Conservation (phyloP, 2,113 vertebrate species). For the Progne subis region DNA sequence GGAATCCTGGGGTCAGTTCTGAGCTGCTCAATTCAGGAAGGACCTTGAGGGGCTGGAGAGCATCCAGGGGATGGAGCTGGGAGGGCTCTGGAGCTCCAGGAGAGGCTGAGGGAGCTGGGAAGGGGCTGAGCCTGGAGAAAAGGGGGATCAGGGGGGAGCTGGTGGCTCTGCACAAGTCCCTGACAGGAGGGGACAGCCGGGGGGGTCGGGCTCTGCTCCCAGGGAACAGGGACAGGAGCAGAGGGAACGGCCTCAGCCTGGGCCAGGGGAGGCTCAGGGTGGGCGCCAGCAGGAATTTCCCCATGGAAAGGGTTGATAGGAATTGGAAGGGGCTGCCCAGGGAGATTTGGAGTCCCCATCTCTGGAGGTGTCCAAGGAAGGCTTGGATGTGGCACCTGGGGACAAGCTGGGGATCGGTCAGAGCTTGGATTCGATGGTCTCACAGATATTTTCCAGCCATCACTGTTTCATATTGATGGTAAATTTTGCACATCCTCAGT, state of each 20-base stretch:
- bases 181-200: too few species aligned
- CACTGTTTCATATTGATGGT: neutral
- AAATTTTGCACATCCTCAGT: neutral
- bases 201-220: too few species aligned
- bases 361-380: neutral
- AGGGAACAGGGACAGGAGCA: too few species aligned
- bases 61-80: too few species aligned
- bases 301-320: accelerated
- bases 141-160: too few species aligned
- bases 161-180: too few species aligned
- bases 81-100: too few species aligned
- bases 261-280: too few species aligned
- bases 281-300: neutral
- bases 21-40: neutral
- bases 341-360: neutral
- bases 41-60: neutral
- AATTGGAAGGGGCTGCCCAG: accelerated
- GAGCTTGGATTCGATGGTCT: neutral
- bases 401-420: accelerated
- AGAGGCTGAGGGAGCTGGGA: too few species aligned
- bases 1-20: neutral
- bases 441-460: neutral
- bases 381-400: neutral
- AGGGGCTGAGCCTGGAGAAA: too few species aligned
- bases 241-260: too few species aligned